Evolutionary conservation across 1,140 invertebrate species (phyloP), one percentile per base, ranked within the genome.

Genomic region (Drosophila leontia): DNA sequence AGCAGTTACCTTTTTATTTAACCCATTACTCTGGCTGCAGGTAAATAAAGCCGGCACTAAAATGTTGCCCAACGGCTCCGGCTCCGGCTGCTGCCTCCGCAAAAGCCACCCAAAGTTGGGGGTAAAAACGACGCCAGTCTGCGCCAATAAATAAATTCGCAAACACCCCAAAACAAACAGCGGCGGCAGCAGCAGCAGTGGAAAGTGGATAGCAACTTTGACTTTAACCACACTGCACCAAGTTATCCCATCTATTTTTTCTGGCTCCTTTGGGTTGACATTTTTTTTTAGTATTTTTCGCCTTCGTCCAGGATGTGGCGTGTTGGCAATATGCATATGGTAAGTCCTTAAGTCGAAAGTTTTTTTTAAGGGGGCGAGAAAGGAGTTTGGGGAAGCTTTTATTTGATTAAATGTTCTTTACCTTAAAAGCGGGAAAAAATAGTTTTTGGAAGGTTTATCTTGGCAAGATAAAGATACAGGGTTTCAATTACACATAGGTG

Each of bases 91-190:
- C 11, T 13, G 17, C 17, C 3, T 15, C 45, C 29, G 37, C 35
- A 37, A 69, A 69, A 69, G 47, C 69, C 53, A 69, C 65, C 65
- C 58, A 37, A 41, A 39, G 19, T 23, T 32, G 23, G 23, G 35
- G 65, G 29, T 23, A 71, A 70, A 69, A 71, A 48, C 68, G 64
- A 71, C 51, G 64, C 64, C 68, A 71, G 68, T 58, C 68, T 71
- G 77, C 68, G 56, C 75, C 75, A 80, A 80, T 80, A 80, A 80
- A 80, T 80, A 80, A 80, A 74, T 80, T 80, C 68, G 19, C 57
- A 65, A 63, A 78, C 77, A 74, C 75, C 77, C 59, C 77, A 71
- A 79, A 79, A 79, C 67, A 79, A 78, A 78, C 59, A 78, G 76
- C 26, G 17, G 29, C 63, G 19, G 26, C 29, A 35, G 60, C 29